Base-by-base conservation (phyloP, 2,888 invertebrate genomes). In the Tiphia femorata region DNA sequence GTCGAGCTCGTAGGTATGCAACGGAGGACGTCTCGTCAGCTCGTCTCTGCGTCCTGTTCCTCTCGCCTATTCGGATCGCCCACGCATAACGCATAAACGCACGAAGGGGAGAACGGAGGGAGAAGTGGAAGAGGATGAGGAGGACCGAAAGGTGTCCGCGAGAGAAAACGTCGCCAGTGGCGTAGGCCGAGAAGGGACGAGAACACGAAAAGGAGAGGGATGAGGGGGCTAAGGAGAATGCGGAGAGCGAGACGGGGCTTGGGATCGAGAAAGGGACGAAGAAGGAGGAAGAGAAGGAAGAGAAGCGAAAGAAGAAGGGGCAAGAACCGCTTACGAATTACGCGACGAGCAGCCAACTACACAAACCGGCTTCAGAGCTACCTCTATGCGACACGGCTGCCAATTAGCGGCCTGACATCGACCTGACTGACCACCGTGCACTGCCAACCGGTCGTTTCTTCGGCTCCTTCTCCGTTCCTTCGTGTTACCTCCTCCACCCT, bases 331-430 rank as follows among this genome's bases (percentile, higher is more conserved):
- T 80, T 81, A 81, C 80, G 81, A 81, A 81, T 79, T 81, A 82
- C 81, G 80, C 79, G 80, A 77, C 73, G 74, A 75, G 76, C 70
- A 73, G 71, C 72, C 67, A 72, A 72, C 75, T 71, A 75, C 75
- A 72, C 67, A 79, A 79, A 79, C 80, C 79, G 80, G 80, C 78
- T 79, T 49, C 73, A 64, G 70, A 64, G 73, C 76, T 78, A 74
- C 76, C 72, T 76, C 75, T 77, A 76, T 73, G 77, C 75, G 81
- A 81, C 82, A 82, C 75, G 80, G 79, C 77, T 81, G 81, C 82
- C 82, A 82, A 82, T 82, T 82, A 82, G 82, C 75, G 73, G 68
- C 60, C 76, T 80, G 81, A 82, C 80, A 80, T 79, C 77, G 77
- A 77, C 70, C 79, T 78, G 78, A 78, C 78, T 80, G 81, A 79